Percentiles rank a stretch among this genome's conserved stretches.
phyloP scores from a whole-genome alignment of 2,113 vertebrate genomes.

The Emydura subglobosa region DNA sequence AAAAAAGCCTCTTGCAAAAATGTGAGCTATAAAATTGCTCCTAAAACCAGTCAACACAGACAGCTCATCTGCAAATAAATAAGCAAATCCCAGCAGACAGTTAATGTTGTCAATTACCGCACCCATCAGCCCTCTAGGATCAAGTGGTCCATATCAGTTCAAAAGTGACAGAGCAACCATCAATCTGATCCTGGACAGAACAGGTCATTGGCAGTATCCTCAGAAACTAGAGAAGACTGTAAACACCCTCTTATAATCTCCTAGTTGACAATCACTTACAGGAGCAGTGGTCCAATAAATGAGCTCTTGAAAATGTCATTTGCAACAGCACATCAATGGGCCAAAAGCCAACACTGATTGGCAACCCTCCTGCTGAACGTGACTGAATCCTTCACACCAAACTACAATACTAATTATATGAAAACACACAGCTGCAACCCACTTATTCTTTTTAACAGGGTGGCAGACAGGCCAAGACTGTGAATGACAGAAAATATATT shows the following conservation, averaged over 20 bases:
- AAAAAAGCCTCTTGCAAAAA: slow-evolving; percentile 46
- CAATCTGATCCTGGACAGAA: not conserved
- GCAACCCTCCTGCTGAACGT: not conserved
- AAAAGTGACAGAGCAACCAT: not conserved
- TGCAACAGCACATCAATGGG: slow-evolving; percentile 26
- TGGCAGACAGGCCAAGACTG: not conserved
- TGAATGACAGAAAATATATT: slow-evolving; percentile 3
- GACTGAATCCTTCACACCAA: not conserved
- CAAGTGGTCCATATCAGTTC: not conserved
- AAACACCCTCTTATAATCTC: slow-evolving; percentile 30
- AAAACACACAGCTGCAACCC: not conserved
- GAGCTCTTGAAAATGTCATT: slow-evolving; percentile 62
- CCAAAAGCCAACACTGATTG: slow-evolving; percentile 8
- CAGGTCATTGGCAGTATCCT: not conserved
- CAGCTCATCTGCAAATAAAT: slow-evolving; percentile 15
- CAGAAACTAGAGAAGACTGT: not conserved
- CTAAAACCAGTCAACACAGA: not conserved
- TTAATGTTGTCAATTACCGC: not conserved
- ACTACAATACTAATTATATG: slow-evolving; percentile 6
- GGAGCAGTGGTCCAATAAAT: slow-evolving; percentile 49
- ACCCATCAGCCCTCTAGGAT: not conserved
- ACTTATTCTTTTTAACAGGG: not conserved
- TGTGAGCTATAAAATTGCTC: not conserved
- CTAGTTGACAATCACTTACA: slow-evolving; percentile 36
- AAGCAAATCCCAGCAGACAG: slow-evolving; percentile 17